Conservation (phyloP, 1,140 invertebrate species). For the Philopotamus ludificatus region DNA sequence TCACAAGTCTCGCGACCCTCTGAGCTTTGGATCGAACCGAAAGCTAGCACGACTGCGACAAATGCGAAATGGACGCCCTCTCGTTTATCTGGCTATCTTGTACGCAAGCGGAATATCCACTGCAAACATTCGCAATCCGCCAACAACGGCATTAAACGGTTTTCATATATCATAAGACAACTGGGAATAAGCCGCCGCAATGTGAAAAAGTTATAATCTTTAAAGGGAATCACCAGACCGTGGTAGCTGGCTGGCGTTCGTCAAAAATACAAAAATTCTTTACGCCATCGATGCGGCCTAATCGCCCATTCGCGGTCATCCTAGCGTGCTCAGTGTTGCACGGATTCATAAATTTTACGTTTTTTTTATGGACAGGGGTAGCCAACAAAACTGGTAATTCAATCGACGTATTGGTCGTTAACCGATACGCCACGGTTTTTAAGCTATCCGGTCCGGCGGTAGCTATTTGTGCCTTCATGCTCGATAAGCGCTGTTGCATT, state of each 20-base stretch:
- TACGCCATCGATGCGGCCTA: background rate
- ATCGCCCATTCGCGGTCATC: slow-evolving; percentile 1
- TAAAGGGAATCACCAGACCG: slow-evolving; percentile 15
- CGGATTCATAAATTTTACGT: background rate
- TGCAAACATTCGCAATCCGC: no score
- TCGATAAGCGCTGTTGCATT: slow-evolving; percentile 3
- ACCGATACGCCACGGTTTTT: background rate
- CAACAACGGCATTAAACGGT: no score
- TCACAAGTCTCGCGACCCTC: slow-evolving; percentile 1
- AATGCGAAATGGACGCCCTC: background rate
- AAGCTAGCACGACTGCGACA: slow-evolving; percentile 5
- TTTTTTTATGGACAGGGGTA: background rate
- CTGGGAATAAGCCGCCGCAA: no score
- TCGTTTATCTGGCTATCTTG: slow-evolving; percentile 2
- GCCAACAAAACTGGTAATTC: slow-evolving; percentile 1
- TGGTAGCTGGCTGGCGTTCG: slow-evolving; percentile 12
- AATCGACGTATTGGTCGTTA: slow-evolving; percentile 12
- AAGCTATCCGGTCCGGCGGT: background rate
- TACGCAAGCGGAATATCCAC: background rate
- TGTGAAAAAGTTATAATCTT: no score
- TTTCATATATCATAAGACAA: no score
- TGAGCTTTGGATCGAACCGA: background rate
- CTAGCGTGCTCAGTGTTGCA: background rate
- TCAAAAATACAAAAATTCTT: slow-evolving; percentile 10
- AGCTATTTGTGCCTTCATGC: slow-evolving; percentile 6